Base-by-base conservation (phyloP, 2,888 invertebrate species). In the Tanypteryx hageni region DNA sequence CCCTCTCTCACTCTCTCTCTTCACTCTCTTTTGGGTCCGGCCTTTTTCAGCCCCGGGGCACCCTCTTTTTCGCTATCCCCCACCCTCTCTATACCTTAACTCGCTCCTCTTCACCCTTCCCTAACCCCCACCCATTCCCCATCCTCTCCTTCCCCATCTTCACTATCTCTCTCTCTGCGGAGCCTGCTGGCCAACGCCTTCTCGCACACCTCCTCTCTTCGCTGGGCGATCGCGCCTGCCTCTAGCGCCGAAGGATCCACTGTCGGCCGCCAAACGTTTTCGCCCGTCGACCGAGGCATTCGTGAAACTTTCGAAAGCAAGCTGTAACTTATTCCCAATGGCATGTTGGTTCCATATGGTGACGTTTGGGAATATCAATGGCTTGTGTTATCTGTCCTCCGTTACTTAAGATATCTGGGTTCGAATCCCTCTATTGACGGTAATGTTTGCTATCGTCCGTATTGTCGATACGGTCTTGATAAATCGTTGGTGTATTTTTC, bases 221-320 rank as follows among this genome's bases (percentile, higher is more conserved):
- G n/a, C 18, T 68, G 22, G 92, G 93, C 91, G 81, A 92, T 92
- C 93, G 93, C 91, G 64, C 61, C 59, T 27, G 92, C 91, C 14
- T 56, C 92, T 56, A 92, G 92, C 93, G 93, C 85, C 81, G 76
- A 76, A 22, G 22, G 22, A 22, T 27, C 76, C 76, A 9, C 27
- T 27, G 9, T 76, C 76, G 22, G 76, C 22, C 64, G 64, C 61
- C 44, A 10, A 89, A 56, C 56, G 14, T 18, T 89, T 68, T 16
- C 18, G 13, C 64, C 89, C 89, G 89, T 31, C 44, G 61, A 44
- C 68, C 89, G 61, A 14, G 9, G 58, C 44, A 10, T 44, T 44
- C 44, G 44, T 44, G 44, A 44, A 44, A 5, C 44, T 44, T 44
- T 44, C 44, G 44, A 44, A 44, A 3, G 44, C 44, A 44, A 44